Evolutionary conservation across 2,888 invertebrate species (phyloP), one percentile per base, ranked within the genome.

Genomic region (Dolichomitus sp.): DNA sequence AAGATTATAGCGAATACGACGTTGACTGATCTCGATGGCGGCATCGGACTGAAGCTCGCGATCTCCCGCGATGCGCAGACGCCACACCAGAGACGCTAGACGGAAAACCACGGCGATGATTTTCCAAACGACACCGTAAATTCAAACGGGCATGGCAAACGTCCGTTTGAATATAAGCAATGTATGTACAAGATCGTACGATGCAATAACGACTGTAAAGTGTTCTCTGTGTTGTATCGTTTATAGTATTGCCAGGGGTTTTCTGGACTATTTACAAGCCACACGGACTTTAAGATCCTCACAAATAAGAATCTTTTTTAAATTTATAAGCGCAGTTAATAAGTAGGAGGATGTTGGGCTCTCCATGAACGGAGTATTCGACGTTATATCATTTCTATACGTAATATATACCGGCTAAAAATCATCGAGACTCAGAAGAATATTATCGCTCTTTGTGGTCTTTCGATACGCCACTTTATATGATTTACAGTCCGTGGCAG

Each of bases 101-200:
- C 83, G 76, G 45, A 54, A 76, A 73, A 76, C 52, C 54, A 2
- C 30, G 12, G 52, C 68, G 68, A 76, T 72, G 82, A 79, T 66
- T 80, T 75, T 75, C 52, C 68, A 66, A 83, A 79, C 83, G 80
- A 76, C 80, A 73, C 74, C 70, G 70, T 79, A 83, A 79, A 83
- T 75, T 63, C 68, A 30, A 59, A 40, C 63, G 50, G 59, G 76
- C 76, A 68, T 59, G 66, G 50, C 65, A 54, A 50, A 57, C 33
- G 33, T n/a, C 23, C 37, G 42, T 48, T 33, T 42, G 12, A 57
- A 52, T 37, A 74, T 45, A 69, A 48, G 27, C 45, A 66, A 48
- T 30, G 45, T n/a, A 9, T 37, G 33, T 33, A 45, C 65, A 23
- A n/a, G 17, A 66, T 48, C 30, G 27, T 40, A 19, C 48, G 48